Conservation (phyloP, 2,888 invertebrate genomes). For the Willowsia nigromaculata region DNA sequence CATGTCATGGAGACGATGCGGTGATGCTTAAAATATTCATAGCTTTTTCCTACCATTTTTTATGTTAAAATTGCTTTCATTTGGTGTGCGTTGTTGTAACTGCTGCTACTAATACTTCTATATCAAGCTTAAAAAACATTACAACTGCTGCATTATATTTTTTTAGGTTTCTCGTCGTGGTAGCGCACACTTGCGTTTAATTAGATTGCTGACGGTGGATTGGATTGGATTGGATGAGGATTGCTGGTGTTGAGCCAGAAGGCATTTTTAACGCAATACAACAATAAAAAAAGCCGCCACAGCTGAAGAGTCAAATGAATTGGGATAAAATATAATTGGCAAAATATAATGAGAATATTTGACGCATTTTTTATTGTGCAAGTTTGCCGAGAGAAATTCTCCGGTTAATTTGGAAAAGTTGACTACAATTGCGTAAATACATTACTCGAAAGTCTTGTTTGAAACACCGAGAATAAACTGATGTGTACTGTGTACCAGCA, state of each 20-base stretch:
- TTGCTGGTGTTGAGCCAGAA: slow-evolving; percentile 27
- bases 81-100: neutral
- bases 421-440: neutral
- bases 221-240: too few species aligned
- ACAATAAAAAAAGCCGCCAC: neutral
- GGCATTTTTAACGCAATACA: slow-evolving; percentile 20
- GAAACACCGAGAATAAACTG: neutral
- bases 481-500: too few species aligned
- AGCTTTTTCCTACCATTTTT: slow-evolving; percentile 17
- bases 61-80: slow-evolving; percentile 52
- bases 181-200: slow-evolving; percentile 41
- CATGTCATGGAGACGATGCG: slow-evolving; percentile 48
- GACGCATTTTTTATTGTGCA: neutral
- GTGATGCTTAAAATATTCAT: slow-evolving; percentile 63
- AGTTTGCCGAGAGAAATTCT: neutral
- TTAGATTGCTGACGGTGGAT: slow-evolving; percentile 23
- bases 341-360: neutral
- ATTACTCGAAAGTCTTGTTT: neutral
- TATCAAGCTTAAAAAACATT: neutral
- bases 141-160: neutral
- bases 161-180: neutral
- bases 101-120: neutral
- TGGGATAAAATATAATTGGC: neutral
- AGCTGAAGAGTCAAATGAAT: neutral
- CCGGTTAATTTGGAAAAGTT: neutral